phyloP scores from a whole-genome alignment of 1,140 invertebrate species.

The Drosophila nasuta region DNA sequence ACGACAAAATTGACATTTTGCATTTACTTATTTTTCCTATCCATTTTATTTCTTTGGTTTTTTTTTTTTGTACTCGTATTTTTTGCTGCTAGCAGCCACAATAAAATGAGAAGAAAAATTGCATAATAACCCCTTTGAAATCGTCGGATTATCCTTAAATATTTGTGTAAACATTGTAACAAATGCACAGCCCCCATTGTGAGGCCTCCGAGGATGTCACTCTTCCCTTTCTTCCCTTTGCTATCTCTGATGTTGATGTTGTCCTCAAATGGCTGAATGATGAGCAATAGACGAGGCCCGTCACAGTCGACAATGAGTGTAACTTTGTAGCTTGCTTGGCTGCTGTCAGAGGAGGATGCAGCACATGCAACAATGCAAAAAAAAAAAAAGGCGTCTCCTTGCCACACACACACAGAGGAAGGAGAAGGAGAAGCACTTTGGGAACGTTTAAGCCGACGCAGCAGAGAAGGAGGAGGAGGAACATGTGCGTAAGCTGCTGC shows the following conservation, averaged over 20 bases:
- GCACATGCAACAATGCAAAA: slow-evolving; percentile 72
- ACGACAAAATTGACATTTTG: slow-evolving; percentile 81
- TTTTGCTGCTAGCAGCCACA: slow-evolving; percentile 47
- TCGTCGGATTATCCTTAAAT: slow-evolving; percentile 84
- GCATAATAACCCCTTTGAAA: slow-evolving; percentile 84
- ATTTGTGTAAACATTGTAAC: slow-evolving; percentile 84
- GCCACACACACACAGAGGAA: slow-evolving; percentile 13
- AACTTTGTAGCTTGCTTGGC: slow-evolving; percentile 63
- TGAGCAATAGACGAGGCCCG: slow-evolving; percentile 74
- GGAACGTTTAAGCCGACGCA: slow-evolving; percentile 38
- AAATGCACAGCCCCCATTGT: slow-evolving; percentile 80
- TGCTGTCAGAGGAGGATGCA: no score
- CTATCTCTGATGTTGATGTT: slow-evolving; percentile 1
- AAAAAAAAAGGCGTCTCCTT: slow-evolving; percentile 43
- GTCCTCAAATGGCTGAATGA: slow-evolving; percentile 75
- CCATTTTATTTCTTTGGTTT: slow-evolving; percentile 43
- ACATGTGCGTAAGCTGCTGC: slow-evolving; percentile 48
- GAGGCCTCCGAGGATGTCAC: slow-evolving; percentile 33
- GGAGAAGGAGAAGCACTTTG: slow-evolving; percentile 25
- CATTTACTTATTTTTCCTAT: slow-evolving; percentile 78
- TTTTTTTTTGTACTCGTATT: slow-evolving; percentile 18
- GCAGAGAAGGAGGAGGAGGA: not conserved
- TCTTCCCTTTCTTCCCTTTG: slow-evolving; percentile 15
- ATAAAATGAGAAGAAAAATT: slow-evolving; percentile 83
- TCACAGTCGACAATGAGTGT: slow-evolving; percentile 75